Evolutionary conservation across 2,113 vertebrate genomes (phyloP).

Genomic region (Periophthalmus modestus): DNA sequence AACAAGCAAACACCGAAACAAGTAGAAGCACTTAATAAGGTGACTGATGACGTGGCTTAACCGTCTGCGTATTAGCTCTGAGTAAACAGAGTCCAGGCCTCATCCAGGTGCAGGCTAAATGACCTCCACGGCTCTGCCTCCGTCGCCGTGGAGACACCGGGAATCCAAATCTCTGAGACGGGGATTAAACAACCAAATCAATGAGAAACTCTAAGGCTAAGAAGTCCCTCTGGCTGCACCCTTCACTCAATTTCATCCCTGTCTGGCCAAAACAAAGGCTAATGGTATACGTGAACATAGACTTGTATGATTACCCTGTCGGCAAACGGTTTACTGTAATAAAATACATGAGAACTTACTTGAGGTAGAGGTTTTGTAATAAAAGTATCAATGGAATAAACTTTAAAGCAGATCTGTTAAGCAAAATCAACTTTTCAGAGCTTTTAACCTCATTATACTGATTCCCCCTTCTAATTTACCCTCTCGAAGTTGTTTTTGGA

Average conservation of each 20-base stretch:
- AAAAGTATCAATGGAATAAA: too few species aligned
- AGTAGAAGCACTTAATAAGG: constrained; percentile 46
- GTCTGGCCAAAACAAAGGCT: constrained; percentile 28
- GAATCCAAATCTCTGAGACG: constrained; percentile 56
- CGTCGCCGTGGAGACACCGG: constrained; percentile 30
- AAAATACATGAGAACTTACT: too few species aligned
- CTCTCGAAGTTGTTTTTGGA: too few species aligned
- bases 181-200: constrained; percentile 77
- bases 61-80: constrained; percentile 38
- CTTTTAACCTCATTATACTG: too few species aligned
- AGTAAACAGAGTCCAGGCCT: constrained; percentile 62
- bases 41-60: constrained; percentile 54
- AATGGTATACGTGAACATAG: not conserved
- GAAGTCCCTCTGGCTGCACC: constrained; percentile 32
- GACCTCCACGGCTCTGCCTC: constrained; percentile 54
- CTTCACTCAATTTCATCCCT: constrained; percentile 34
- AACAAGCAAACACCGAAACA: constrained; percentile 10
- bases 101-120: constrained; percentile 66
- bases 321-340: too few species aligned
- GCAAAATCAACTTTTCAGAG: too few species aligned
- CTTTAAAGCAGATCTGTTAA: too few species aligned
- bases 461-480: too few species aligned
- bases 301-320: not conserved
- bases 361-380: too few species aligned
- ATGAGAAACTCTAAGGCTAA: constrained; percentile 66